Base-by-base conservation (phyloP, 2,888 invertebrate species). In the Plemyria rubiginata region DNA sequence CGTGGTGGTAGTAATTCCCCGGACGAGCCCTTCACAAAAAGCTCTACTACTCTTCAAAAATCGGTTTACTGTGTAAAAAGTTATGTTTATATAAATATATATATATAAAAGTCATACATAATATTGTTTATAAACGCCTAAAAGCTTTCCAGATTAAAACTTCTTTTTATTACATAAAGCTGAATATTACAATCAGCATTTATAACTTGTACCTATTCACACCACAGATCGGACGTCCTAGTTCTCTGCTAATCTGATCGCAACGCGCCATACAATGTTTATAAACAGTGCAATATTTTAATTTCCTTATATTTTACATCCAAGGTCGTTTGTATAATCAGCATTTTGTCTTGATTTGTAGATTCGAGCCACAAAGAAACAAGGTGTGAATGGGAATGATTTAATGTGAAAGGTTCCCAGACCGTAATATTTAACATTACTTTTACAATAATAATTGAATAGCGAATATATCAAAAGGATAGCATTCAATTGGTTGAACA, bases 391-490 rank as follows among this genome's bases (percentile, higher is more conserved):
- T 77, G 75, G 72, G 72, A 77, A 78, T 80, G 73, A 72, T 75
- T 80, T 74, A 70, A 74, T 71, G 73, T 73, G 62, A 78, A 82
- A 83, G 83, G 83, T 82, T 79, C 74, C 53, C 60, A 73, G 79
- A 70, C 77, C 80, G 63, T 81, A 82, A 80, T 81, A 82, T 81
- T 82, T 77, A 78, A 78, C 52, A 72, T 75, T 72, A 74, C 72
- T 72, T 74, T 75, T 78, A 74, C 70, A 73, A n/a, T n/a, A n/a
- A n/a, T n/a, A n/a, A 75, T 70, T 56, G 62, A 64, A 65, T 52
- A 63, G 59, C 45, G 55, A 56, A 70, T 70, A 65, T 60, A 70
- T 66, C 60, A 60, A 67, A 60, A 54, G 59, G 49, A 60, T 61
- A 53, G 40, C n/a, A n/a, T n/a, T n/a, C n/a, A n/a, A n/a, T n/a